Evolutionary conservation across 2,113 vertebrate genomes (phyloP), one percentile per base, ranked within the genome.

Genomic region (Pseudolaguvia tuberculata): DNA sequence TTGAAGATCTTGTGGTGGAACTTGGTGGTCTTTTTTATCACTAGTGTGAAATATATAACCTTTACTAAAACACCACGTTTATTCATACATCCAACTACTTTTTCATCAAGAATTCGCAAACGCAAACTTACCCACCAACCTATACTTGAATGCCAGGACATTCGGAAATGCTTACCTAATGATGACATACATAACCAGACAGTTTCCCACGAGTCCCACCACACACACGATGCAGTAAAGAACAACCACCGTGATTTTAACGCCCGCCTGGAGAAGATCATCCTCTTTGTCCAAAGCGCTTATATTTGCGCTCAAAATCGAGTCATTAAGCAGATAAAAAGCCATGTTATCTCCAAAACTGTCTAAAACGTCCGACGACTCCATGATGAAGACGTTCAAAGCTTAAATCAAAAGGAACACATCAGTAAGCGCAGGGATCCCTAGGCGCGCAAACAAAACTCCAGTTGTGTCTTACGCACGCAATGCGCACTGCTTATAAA

Each of bases 161-260:
- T 27, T 21, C 47, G 25, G 47, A 63, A 58, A n/a, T 45, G 58
- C 80, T 77, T 72, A 82, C 80, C 80, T 82, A 51, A 82, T 79
- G 48, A 82, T 79, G 45, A 67, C 45, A 67, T 67, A 67, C 63
- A 67, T 67, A 47, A 67, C 63, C 77, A 81, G 52, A 39, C 70
- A 55, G 59, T 82, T 82, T 15, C 80, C 80, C 63, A 74, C 58
- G 52, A 82, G 77, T 21, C 80, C 80, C 74, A 82, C 70, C n/a
- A 71, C 69, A 56, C 80, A 82, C 31, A 82, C 80, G 20, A 82
- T 39, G 35, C 78, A 53, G 72, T 82, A 82, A 25, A 82, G 73
- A 20, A 65, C 77, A 12, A 73, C 70, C 29, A 82, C 70, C 3
- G 77, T 73, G 57, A 79, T 74, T 74, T 73, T 82, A 20, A 79